A percentile compares a stretch with the other conserved stretches of the same genome.
Evolutionary conservation across 2,113 vertebrate species (phyloP).

Genomic region (Mirza zaza): DNA sequence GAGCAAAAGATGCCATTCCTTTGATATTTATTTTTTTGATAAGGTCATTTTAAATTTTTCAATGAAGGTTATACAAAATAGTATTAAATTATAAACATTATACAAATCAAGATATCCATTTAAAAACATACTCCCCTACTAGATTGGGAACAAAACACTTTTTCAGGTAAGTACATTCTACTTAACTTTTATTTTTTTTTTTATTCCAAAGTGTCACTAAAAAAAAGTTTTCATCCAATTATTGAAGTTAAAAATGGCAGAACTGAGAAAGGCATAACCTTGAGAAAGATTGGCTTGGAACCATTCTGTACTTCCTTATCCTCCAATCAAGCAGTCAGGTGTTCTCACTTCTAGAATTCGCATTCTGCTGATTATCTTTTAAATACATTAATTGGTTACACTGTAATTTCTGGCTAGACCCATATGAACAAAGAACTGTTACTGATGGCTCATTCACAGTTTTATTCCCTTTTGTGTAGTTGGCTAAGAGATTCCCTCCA

Average conservation of each 20-base stretch:
- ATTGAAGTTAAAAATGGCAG: conserved; percentile 75
- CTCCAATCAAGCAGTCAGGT: conserved; percentile 86
- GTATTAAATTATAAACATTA: neutral
- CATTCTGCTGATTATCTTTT: conserved; percentile 89
- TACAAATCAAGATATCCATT: neutral
- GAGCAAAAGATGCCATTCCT: neutral
- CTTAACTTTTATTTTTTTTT: conserved; percentile 60
- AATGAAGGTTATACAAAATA: neutral
- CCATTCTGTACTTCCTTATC: conserved; percentile 84
- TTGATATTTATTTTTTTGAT: neutral
- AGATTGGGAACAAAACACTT: neutral
- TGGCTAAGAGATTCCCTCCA: conserved; percentile 89
- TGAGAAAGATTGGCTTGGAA: conserved; percentile 81
- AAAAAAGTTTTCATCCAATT: conserved; percentile 75
- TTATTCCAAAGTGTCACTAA: conserved; percentile 66
- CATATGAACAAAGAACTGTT: conserved; percentile 84
- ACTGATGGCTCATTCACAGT: conserved; percentile 86
- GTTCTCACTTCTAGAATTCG: conserved; percentile 89
- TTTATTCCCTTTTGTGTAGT: conserved; percentile 83
- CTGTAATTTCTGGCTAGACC: conserved; percentile 85
- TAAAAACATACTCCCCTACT: neutral
- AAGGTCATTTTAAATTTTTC: neutral
- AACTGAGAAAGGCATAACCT: conserved; percentile 64
- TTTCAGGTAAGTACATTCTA: neutral
- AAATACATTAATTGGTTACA: conserved; percentile 91